A percentile compares a stretch with the other conserved stretches of the same genome.
phyloP scores from a whole-genome alignment of 1,140 invertebrate species.

The Oscheius sp. region DNA sequence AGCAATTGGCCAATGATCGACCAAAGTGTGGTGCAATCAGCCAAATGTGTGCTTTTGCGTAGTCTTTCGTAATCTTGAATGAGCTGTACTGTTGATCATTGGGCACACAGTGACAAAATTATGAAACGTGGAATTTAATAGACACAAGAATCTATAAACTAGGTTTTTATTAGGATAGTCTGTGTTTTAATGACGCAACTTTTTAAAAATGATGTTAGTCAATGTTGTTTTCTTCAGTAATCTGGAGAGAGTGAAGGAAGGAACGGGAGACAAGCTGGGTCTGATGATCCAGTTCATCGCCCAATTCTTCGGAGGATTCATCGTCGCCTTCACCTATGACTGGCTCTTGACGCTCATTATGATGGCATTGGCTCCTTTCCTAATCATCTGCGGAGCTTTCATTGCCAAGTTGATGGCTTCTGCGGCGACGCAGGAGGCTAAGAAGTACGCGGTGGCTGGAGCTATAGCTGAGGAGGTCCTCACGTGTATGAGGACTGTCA shows the following conservation, averaged over 20 bases:
- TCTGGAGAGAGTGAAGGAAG: slow-evolving; percentile 80
- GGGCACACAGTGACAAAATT: too few relatives aligned
- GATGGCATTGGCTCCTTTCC: slow-evolving; percentile 44
- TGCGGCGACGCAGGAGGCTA: slow-evolving; percentile 71
- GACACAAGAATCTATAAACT: too few relatives aligned
- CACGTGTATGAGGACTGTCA: slow-evolving; percentile 73
- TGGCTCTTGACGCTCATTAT: slow-evolving; percentile 45
- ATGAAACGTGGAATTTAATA: too few relatives aligned
- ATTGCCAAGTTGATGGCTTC: slow-evolving; percentile 46
- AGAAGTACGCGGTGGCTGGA: slow-evolving; percentile 75
- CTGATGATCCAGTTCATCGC: slow-evolving; percentile 69
- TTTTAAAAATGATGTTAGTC: slow-evolving; percentile 39
- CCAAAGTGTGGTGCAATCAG: too few relatives aligned
- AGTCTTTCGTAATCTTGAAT: too few relatives aligned
- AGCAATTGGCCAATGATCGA: too few relatives aligned
- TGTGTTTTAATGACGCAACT: neutral
- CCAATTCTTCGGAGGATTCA: slow-evolving; percentile 43
- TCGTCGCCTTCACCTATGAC: slow-evolving; percentile 41
- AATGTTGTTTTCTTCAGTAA: slow-evolving; percentile 69
- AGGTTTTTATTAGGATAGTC: neutral
- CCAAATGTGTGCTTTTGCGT: too few relatives aligned
- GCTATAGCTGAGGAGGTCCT: slow-evolving; percentile 77
- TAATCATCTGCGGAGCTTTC: slow-evolving; percentile 41
- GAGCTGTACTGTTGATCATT: too few relatives aligned
- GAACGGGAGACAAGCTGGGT: slow-evolving; percentile 80